Conservation (phyloP, 2,113 vertebrate species). For the Probosciger aterrimus region DNA sequence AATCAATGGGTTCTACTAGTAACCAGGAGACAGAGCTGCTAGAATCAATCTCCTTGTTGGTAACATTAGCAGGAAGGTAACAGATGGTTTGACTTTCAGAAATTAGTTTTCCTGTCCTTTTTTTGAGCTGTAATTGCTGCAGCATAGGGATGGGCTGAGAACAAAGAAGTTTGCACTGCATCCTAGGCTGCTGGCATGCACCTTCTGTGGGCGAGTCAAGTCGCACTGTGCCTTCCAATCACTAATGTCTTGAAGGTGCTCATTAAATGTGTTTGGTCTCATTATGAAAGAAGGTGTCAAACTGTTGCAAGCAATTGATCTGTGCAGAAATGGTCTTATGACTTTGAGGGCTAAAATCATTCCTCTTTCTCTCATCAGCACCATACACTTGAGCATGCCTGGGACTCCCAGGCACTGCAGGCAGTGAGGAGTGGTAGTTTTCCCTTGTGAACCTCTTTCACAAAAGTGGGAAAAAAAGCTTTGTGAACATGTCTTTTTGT, state of each 20-base stretch:
- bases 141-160: background rate
- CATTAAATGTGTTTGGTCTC: background rate
- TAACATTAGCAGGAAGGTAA: rapidly evolving
- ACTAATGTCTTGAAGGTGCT: rapidly evolving
- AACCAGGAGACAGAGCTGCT: background rate
- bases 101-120: background rate
- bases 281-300: background rate
- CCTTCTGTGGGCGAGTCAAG: background rate
- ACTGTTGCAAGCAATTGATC: background rate
- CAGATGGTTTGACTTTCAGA: background rate
- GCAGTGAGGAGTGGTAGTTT: background rate
- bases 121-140: rapidly evolving
- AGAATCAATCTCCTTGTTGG: background rate
- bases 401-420: background rate
- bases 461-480: background rate
- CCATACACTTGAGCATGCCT: background rate
- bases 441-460: background rate
- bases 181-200: background rate
- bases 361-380: background rate
- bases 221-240: rapidly evolving
- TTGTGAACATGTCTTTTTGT: background rate
- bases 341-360: background rate
- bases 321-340: background rate
- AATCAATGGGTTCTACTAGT: background rate
- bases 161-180: rapidly evolving